These are phyloP conservation scores for Cyprinella venusta DNA, from an alignment of 2,797 vertebrate genomes.

Conservation along the genomic window DNA sequence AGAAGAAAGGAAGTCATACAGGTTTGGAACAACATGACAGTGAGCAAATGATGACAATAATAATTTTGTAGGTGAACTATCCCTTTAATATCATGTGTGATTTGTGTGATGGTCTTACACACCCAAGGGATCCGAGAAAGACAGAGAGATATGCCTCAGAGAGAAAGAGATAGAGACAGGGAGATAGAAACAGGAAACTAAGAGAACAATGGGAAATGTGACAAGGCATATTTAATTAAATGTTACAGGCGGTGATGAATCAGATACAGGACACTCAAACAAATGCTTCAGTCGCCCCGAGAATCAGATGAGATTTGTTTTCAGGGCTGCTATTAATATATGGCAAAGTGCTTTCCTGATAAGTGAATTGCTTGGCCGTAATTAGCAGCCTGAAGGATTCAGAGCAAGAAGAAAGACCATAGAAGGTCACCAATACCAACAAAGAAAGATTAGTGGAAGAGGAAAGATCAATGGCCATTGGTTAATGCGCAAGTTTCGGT, in stretches of 20 bases:
- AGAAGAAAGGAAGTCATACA: neutral
- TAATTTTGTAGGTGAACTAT: neutral
- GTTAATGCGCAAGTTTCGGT: neutral
- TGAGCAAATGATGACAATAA: neutral
- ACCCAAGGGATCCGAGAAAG: slow-evolving; percentile 7
- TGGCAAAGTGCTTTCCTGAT: slow-evolving; percentile 75
- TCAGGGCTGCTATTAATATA: slow-evolving; percentile 82
- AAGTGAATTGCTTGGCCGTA: slow-evolving; percentile 84
- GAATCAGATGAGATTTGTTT: slow-evolving; percentile 69
- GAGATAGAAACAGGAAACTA: slow-evolving; percentile 25
- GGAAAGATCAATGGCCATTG: slow-evolving; percentile 2
- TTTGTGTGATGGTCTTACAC: slow-evolving; percentile 1
- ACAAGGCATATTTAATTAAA: slow-evolving; percentile 73
- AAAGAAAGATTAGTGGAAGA: slow-evolving; percentile 25
- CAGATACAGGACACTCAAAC: slow-evolving; percentile 62
- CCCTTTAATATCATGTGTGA: slow-evolving; percentile 7
- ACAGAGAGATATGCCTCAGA: neutral
- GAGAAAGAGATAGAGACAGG: slow-evolving; percentile 25
- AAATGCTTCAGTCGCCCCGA: slow-evolving; percentile 29
- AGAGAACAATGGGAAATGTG: slow-evolving; percentile 59
- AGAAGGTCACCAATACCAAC: slow-evolving; percentile 23
- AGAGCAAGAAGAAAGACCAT: slow-evolving; percentile 2
- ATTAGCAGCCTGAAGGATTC: slow-evolving; percentile 81
- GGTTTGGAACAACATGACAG: neutral
- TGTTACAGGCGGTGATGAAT: slow-evolving; percentile 73